phyloP scores from a whole-genome alignment of 2,113 vertebrate genomes.

The Propithecus coquereli region DNA sequence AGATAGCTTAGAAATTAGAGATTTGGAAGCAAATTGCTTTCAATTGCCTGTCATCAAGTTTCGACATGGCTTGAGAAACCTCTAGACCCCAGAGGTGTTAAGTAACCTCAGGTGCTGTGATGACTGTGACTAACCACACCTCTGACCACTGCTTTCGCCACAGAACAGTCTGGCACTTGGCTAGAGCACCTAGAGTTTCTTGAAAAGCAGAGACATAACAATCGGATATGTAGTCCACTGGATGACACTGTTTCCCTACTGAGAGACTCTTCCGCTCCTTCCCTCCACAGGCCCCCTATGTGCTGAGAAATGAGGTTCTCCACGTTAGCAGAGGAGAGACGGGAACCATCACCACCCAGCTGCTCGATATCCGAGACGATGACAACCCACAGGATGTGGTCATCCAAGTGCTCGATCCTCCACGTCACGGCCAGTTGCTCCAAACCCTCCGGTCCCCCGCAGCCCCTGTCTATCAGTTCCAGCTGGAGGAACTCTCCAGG shows the following conservation, averaged over 20 bases:
- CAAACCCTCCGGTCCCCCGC: constrained; percentile 73
- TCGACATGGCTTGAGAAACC: neutral
- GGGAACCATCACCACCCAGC: constrained; percentile 80
- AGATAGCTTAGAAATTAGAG: neutral
- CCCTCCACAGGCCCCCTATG: constrained; percentile 84
- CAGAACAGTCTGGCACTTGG: neutral
- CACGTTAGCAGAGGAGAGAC: constrained; percentile 80
- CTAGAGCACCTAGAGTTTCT: neutral
- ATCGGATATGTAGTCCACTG: neutral
- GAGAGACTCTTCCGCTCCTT: neutral
- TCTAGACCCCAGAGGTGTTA: neutral
- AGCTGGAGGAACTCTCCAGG: constrained; percentile 83
- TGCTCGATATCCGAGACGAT: constrained; percentile 88
- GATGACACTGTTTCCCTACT: neutral
- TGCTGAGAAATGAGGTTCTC: constrained; percentile 87
- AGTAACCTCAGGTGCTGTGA: neutral
- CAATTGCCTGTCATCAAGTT: neutral
- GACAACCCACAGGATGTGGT: constrained; percentile 93
- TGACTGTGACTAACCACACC: neutral
- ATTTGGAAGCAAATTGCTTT: neutral
- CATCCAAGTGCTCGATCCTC: constrained; percentile 87
- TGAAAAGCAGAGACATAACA: neutral
- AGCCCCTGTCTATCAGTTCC: constrained; percentile 75
- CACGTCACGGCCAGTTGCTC: constrained; percentile 86
- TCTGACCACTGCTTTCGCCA: neutral